phyloP scores from a whole-genome alignment of 2,888 invertebrate genomes.

The Carpatolechia fugitivella region DNA sequence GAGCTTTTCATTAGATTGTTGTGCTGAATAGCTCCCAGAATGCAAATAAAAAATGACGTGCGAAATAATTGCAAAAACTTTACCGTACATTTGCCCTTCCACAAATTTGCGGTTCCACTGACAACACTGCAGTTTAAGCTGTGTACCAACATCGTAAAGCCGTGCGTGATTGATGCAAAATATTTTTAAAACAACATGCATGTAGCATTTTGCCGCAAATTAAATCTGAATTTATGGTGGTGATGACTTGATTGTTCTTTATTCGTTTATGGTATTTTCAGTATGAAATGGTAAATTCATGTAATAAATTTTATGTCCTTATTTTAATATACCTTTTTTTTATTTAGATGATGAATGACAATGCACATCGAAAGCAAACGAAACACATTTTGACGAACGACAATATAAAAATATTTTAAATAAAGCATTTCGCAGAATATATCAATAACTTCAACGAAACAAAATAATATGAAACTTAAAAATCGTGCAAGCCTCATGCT shows the following conservation, averaged over 20 bases:
- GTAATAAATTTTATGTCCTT: too few species aligned
- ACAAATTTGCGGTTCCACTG: constrained; percentile 68
- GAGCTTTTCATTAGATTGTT: constrained; percentile 61
- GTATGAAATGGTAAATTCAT: too few species aligned
- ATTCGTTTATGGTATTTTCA: too few species aligned
- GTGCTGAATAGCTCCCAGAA: constrained; percentile 41
- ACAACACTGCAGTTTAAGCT: constrained; percentile 75
- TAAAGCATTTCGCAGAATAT: constrained; percentile 55
- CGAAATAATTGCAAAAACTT: constrained; percentile 71
- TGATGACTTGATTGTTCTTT: constrained; percentile 21
- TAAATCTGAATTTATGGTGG: constrained; percentile 61
- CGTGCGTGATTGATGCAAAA: constrained; percentile 75
- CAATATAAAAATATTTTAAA: constrained; percentile 40
- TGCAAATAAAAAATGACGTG: constrained; percentile 71
- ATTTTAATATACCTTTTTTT: too few species aligned
- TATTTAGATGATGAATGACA: constrained; percentile 41
- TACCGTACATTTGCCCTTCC: constrained; percentile 71
- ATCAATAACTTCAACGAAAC: constrained; percentile 29
- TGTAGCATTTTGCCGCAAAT: constrained; percentile 69
- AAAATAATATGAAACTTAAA: constrained; percentile 41
- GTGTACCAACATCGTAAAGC: constrained; percentile 76
- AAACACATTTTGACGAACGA: constrained; percentile 42
- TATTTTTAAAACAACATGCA: constrained; percentile 70
- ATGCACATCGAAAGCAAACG: constrained; percentile 70
- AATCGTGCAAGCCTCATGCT: constrained; percentile 69